These are phyloP conservation scores for Copidosoma floridanum DNA, from an alignment of 1,140 invertebrate genomes.

Conservation along the genomic window DNA sequence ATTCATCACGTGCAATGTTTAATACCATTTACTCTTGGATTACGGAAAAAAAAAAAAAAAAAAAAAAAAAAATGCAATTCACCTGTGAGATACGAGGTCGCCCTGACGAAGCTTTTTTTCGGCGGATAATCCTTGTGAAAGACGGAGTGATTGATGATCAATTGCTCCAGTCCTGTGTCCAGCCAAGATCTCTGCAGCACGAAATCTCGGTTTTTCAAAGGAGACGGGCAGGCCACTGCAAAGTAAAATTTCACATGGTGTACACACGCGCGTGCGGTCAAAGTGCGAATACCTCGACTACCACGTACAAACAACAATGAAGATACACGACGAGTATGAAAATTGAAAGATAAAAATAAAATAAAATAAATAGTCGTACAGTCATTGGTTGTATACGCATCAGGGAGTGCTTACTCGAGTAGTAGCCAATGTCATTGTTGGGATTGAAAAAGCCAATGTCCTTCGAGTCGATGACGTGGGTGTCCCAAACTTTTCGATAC, in stretches of 20 bases:
- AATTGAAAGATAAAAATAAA: background rate
- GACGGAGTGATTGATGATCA: slow-evolving; percentile 88
- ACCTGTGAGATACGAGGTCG: slow-evolving; percentile 61
- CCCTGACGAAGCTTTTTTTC: slow-evolving; percentile 76
- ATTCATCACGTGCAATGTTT: background rate
- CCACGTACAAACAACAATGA: too few relatives aligned
- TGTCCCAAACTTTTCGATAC: slow-evolving; percentile 86
- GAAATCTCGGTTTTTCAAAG: slow-evolving; percentile 87
- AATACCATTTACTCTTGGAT: too few relatives aligned
- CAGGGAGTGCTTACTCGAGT: slow-evolving; percentile 70
- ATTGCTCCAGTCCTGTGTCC: slow-evolving; percentile 78
- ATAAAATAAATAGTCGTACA: background rate
- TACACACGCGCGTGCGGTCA: too few relatives aligned
- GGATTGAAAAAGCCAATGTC: slow-evolving; percentile 89
- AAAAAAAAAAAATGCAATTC: slow-evolving; percentile 17
- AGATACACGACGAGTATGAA: background rate
- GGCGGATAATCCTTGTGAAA: slow-evolving; percentile 81
- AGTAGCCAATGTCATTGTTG: slow-evolving; percentile 91
- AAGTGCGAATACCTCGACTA: too few relatives aligned
- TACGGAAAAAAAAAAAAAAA: too few relatives aligned
- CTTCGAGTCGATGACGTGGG: slow-evolving; percentile 78
- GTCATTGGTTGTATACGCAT: too few relatives aligned
- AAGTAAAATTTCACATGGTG: too few relatives aligned
- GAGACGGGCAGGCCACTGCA: slow-evolving; percentile 81
- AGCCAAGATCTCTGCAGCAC: slow-evolving; percentile 88